These are phyloP conservation scores for Nasonia vitripennis DNA, from an alignment of 1,140 invertebrate species.

Conservation along the genomic window DNA sequence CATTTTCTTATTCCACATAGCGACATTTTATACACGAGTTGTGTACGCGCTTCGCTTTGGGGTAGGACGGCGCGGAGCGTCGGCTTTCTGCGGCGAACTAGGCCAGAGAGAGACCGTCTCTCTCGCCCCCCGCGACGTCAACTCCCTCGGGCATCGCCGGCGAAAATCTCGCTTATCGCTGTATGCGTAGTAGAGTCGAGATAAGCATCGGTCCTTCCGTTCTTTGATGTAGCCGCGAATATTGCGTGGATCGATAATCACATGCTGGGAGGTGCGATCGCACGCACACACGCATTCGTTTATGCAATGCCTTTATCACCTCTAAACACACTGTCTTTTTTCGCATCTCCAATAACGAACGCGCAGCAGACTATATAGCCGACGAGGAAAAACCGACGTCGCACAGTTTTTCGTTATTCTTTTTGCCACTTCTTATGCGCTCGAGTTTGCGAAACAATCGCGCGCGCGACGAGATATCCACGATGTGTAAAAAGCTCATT, in stretches of 20 bases:
- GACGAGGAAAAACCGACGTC: conserved; percentile 22
- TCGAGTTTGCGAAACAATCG: too few species aligned
- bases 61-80: too few species aligned
- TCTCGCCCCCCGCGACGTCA: too few species aligned
- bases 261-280: not conserved
- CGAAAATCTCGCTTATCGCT: not conserved
- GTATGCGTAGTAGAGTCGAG: not conserved
- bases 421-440: not conserved
- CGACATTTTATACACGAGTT: not conserved
- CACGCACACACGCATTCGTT: too few species aligned
- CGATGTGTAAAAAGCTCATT: not conserved
- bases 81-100: too few species aligned
- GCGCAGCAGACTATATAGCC: not conserved
- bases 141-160: not conserved
- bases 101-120: too few species aligned
- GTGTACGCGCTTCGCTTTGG: not conserved
- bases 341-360: not conserved
- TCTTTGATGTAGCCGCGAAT: not conserved
- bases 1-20: not conserved
- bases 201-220: not conserved
- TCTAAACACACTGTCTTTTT: not conserved
- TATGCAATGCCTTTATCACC: too few species aligned
- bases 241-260: not conserved
- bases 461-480: not conserved
- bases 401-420: not conserved